Evolutionary conservation across 2,888 invertebrate genomes (phyloP).

Genomic region (Dexiosoma caninum): DNA sequence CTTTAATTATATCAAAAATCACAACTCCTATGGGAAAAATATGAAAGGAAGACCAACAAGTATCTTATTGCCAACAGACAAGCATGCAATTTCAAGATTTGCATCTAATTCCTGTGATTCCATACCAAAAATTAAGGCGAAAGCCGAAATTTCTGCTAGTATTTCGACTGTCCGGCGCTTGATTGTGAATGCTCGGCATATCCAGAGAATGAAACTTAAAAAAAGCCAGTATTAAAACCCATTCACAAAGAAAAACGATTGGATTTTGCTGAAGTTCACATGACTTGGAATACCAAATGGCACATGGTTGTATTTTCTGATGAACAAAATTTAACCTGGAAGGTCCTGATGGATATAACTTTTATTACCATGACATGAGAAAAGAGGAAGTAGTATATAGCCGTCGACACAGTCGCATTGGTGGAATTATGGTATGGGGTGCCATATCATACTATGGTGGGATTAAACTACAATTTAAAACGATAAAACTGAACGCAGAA

Average conservation of each 20-base stretch:
- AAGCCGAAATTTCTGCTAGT: conserved; percentile 1
- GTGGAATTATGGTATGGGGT: conserved; percentile 1
- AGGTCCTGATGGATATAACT: neutral
- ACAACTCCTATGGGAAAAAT: neutral
- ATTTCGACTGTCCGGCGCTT: conserved; percentile 17
- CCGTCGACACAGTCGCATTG: conserved; percentile 17
- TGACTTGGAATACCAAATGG: conserved; percentile 16
- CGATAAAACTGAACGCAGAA: neutral
- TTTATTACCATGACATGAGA: conserved; percentile 1
- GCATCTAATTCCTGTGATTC: too few relatives aligned
- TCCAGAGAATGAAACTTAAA: conserved; percentile 14
- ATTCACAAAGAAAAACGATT: conserved; percentile 27
- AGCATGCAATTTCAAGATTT: conserved; percentile 14
- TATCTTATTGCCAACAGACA: too few relatives aligned
- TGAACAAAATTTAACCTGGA: neutral
- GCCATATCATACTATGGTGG: conserved; percentile 7
- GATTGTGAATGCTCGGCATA: neutral
- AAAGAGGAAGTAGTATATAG: neutral
- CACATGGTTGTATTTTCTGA: neutral
- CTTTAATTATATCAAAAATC: neutral
- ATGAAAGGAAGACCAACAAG: conserved; percentile 3
- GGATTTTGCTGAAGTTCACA: conserved; percentile 14
- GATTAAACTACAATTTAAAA: neutral
- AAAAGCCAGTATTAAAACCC: conserved; percentile 19
- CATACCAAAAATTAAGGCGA: conserved; percentile 15